Evolutionary conservation across 2,888 invertebrate genomes (phyloP).

Genomic region (Stomorhina lunata): DNA sequence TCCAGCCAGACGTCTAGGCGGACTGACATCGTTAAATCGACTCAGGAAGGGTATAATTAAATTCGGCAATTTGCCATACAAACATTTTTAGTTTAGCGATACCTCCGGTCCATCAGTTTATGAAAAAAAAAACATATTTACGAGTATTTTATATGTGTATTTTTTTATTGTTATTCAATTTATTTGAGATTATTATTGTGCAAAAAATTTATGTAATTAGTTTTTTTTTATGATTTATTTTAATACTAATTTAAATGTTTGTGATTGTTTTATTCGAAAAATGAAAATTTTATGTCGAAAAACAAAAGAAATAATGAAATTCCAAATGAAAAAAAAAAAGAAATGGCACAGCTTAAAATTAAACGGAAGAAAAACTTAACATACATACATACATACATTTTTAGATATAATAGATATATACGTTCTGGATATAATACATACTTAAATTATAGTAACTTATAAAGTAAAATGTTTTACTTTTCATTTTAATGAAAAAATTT

Average conservation of each 20-base stretch:
- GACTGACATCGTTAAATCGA: too few species aligned
- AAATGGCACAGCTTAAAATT: slow-evolving; percentile 60
- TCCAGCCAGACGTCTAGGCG: too few species aligned
- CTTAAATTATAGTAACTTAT: slow-evolving; percentile 49
- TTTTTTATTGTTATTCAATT: slow-evolving; percentile 19
- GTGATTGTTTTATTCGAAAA: slow-evolving; percentile 37
- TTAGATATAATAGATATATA: slow-evolving; percentile 10
- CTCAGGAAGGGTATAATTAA: too few species aligned
- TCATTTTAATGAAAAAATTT: slow-evolving; percentile 19
- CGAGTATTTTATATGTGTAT: neutral
- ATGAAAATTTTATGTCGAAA: slow-evolving; percentile 3
- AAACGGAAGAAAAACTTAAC: slow-evolving; percentile 31
- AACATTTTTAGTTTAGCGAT: too few species aligned
- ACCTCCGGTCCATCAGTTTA: neutral
- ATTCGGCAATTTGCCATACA: too few species aligned
- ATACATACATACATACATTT: slow-evolving; percentile 36
- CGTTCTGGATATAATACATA: slow-evolving; percentile 37
- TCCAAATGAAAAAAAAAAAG: slow-evolving; percentile 47
- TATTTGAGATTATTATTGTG: slow-evolving; percentile 61
- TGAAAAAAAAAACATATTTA: neutral
- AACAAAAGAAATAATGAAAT: slow-evolving; percentile 38
- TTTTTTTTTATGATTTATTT: slow-evolving; percentile 23
- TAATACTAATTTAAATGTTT: slow-evolving; percentile 34
- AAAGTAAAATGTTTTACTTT: slow-evolving; percentile 29
- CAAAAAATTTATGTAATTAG: slow-evolving; percentile 51